phyloP scores from a whole-genome alignment of 1,140 invertebrate species.

The Melanaphis sacchari region DNA sequence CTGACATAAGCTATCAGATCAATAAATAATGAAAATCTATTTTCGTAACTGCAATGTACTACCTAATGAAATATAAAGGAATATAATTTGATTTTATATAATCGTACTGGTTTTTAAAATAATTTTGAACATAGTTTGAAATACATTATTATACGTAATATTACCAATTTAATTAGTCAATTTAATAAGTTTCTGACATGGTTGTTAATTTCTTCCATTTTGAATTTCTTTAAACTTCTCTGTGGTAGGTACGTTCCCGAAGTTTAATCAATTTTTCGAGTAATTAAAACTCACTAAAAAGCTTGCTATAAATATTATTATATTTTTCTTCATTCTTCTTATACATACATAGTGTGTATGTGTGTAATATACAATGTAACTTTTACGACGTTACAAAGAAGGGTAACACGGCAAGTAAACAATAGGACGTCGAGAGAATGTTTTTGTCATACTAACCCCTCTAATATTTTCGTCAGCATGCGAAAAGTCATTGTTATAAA shows the following conservation, averaged over 20 bases:
- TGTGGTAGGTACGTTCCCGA: not conserved
- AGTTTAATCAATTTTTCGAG: conserved; percentile 9
- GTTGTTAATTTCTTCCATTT: conserved; percentile 6
- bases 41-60: not conserved
- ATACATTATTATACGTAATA: conserved; percentile 11
- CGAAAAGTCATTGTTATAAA: conserved; percentile 23
- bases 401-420: conserved; percentile 9
- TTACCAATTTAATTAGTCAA: conserved; percentile 6
- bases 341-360: not conserved
- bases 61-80: not conserved
- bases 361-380: not conserved
- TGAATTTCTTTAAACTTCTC: not conserved
- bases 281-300: conserved; percentile 16
- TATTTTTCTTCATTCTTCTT: conserved; percentile 14
- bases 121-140: conserved; percentile 3
- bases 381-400: not conserved
- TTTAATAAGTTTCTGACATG: conserved; percentile 13
- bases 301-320: not conserved
- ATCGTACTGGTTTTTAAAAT: conserved; percentile 7
- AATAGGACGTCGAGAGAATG: not conserved
- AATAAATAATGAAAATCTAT: not conserved
- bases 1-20: not conserved
- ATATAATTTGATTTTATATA: not conserved
- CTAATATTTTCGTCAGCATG: conserved; percentile 5
- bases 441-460: conserved; percentile 39